Evolutionary conservation across 92 coral and sea anemone genomes (phyloP), one percentile per base, ranked within the genome.

Genomic region (Zoanthus solanderi): DNA sequence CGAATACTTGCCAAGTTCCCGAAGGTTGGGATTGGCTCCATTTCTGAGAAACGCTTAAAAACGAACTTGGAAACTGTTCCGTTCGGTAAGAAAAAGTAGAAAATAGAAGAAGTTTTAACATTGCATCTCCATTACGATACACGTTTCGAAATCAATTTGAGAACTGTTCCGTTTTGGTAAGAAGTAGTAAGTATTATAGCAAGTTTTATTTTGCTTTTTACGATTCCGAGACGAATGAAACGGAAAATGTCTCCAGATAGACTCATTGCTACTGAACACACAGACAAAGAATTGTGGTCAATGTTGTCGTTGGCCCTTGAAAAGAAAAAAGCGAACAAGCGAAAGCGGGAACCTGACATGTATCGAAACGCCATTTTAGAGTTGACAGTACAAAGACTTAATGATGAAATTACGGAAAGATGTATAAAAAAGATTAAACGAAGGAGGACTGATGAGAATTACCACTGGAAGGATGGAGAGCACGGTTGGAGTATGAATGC

Each of bases 221-320:
- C 75, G 28, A 46, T 28, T 52, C 71, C 53, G 18, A 71, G 76
- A 79, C 84, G 76, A n/a, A 90, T 91, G 88, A 93, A 87, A 84
- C 89, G 94, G 31, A 87, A 72, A 57, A 83, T 85, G 84, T 78
- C 84, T 89, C 88, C 79, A 68, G 88, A 69, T 54, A 78, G 68
- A 54, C 85, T 78, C 31, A 47, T 60, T 76, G 86, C 75, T 0
- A 34, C 74, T 14, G 85, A 90, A 15, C 93, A 92, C 54, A 90
- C 96, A 10, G 99, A 97, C 72, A 95, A 87, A 69, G 99, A 97
- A 95, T 93, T 97, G 28, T 97, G 99, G 99, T 94, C 97, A 56
- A 71, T 97, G 72, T 91, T 97, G 28, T 87, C 94, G 45, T 83
- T 95, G 68, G 95, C 98, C 8, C 81, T 97, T 63, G 98, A 95